Evolutionary conservation across 2,888 invertebrate genomes (phyloP).

Genomic region (Thereva nobilitata): DNA sequence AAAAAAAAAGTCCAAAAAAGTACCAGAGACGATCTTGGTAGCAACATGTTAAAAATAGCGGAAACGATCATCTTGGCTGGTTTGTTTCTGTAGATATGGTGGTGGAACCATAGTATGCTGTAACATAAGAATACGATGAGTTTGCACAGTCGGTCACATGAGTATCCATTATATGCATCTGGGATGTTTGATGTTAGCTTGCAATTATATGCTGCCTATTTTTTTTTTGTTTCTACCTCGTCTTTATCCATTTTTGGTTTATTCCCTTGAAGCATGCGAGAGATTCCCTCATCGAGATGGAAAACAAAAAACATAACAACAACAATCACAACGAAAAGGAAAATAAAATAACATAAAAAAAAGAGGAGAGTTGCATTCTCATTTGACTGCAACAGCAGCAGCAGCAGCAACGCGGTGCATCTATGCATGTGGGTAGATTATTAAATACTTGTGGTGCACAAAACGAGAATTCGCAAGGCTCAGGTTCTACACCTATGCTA

Average conservation of each 20-base stretch:
- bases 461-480: background rate
- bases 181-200: background rate
- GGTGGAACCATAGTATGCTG: background rate
- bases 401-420: too few species aligned
- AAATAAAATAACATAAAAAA: too few species aligned
- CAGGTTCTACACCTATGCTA: conserved; percentile 11
- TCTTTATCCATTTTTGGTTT: conserved; percentile 25
- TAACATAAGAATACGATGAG: conserved; percentile 13
- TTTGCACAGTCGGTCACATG: conserved; percentile 8
- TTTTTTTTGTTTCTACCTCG: background rate
- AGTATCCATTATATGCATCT: conserved; percentile 11
- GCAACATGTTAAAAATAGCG: conserved; percentile 29
- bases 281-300: conserved; percentile 7
- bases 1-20: too few species aligned
- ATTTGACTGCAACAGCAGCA: background rate
- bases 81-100: too few species aligned
- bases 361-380: background rate
- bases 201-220: too few species aligned
- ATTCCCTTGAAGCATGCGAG: conserved; percentile 19
- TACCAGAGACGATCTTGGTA: conserved; percentile 1
- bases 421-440: too few species aligned
- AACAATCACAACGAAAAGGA: too few species aligned
- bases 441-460: too few species aligned
- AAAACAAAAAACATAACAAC: conserved; percentile 1
- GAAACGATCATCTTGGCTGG: background rate